Evolutionary conservation across 2,888 invertebrate genomes (phyloP).

Genomic region (Cybosia mesomella): DNA sequence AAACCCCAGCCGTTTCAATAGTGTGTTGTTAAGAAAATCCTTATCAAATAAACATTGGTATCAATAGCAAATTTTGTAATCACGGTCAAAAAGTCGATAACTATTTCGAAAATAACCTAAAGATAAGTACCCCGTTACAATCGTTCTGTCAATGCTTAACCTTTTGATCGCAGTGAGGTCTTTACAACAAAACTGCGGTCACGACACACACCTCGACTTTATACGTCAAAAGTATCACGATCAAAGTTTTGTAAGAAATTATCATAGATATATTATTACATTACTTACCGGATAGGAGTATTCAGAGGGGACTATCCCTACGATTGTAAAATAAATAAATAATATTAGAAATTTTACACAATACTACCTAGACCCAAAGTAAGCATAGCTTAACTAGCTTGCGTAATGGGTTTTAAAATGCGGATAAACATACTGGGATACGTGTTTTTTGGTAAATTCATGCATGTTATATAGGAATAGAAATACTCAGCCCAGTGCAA

Average conservation of each 20-base stretch:
- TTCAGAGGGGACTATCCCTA: not conserved
- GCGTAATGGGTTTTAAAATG: too few species aligned
- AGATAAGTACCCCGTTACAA: conserved; percentile 44
- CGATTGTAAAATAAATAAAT: too few species aligned
- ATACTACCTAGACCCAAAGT: too few species aligned
- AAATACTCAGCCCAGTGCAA: too few species aligned
- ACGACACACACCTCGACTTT: conserved; percentile 44
- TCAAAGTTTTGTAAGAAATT: conserved; percentile 29
- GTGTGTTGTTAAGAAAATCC: too few species aligned
- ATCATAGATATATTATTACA: not conserved
- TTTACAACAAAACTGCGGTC: conserved; percentile 42
- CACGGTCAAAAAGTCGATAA: conserved; percentile 42
- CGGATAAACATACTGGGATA: too few species aligned
- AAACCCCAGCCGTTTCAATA: too few species aligned
- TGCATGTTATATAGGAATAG: too few species aligned
- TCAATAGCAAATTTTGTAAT: conserved; percentile 42
- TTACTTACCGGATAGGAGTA: not conserved
- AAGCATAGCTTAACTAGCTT: too few species aligned
- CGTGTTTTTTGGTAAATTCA: too few species aligned
- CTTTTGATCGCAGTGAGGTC: conserved; percentile 47
- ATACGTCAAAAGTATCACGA: conserved; percentile 49
- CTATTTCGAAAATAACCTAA: conserved; percentile 39
- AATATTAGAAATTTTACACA: too few species aligned
- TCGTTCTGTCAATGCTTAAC: conserved; percentile 51
- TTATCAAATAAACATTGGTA: conserved; percentile 10